phyloP scores from a whole-genome alignment of 2,113 vertebrate genomes.

The Echinops telfairi region DNA sequence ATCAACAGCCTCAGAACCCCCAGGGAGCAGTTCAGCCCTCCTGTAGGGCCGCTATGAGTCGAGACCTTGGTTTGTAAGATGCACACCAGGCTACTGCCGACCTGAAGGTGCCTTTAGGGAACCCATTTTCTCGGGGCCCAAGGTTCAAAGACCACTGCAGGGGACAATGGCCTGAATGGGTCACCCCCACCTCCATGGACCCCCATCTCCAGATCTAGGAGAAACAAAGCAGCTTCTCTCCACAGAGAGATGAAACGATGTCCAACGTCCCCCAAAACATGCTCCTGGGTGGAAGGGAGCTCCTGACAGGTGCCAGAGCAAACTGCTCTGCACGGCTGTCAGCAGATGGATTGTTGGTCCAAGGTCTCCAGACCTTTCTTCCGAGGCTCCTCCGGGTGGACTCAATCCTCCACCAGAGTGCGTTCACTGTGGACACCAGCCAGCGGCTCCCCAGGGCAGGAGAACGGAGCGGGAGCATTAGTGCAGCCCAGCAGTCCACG shows the following conservation, averaged over 20 bases:
- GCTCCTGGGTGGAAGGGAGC: background rate
- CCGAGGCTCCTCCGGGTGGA: background rate
- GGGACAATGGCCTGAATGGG: background rate
- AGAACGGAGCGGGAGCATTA: too few species aligned
- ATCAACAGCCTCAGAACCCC: too few species aligned
- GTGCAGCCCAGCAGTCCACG: too few species aligned
- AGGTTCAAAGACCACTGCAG: background rate
- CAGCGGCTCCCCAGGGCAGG: too few species aligned
- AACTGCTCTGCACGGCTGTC: background rate
- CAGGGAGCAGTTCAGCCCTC: too few species aligned
- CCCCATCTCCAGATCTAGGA: background rate
- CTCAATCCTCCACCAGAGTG: background rate
- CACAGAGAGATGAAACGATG: background rate
- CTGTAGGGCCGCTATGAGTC: too few species aligned
- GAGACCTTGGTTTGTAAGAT: background rate
- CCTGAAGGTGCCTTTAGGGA: background rate
- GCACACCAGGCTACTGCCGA: background rate
- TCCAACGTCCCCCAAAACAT: background rate
- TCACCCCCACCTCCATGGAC: background rate
- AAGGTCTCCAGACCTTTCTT: background rate
- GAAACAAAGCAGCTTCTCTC: background rate
- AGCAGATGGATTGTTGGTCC: background rate
- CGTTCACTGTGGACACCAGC: background rate
- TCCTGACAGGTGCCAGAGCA: background rate
- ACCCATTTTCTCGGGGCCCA: background rate